These are phyloP conservation scores for Sciurus carolinensis DNA, from an alignment of 2,797 vertebrate genomes.

Conservation along the genomic window DNA sequence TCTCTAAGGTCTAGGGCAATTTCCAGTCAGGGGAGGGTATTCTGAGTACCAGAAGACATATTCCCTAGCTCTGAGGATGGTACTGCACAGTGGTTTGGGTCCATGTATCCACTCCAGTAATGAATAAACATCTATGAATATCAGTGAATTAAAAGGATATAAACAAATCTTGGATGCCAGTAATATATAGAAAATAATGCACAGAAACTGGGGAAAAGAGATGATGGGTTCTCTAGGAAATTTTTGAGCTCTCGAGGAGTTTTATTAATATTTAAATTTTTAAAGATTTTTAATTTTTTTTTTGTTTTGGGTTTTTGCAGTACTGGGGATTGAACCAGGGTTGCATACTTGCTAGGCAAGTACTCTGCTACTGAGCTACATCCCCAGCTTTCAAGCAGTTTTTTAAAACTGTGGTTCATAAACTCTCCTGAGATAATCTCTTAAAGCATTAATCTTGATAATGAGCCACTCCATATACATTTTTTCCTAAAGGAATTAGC, in stretches of 20 bases:
- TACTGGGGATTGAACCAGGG: no score
- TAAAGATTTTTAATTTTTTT: no score
- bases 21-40: not conserved
- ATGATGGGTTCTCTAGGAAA: not conserved
- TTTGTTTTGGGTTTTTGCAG: no score
- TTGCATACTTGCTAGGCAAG: no score
- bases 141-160: not conserved
- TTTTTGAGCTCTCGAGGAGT: not conserved
- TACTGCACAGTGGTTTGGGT: not conserved
- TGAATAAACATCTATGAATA: not conserved
- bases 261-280: not conserved
- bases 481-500: slow-evolving; percentile 64
- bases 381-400: not conserved
- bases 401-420: slow-evolving; percentile 8
- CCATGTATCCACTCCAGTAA: not conserved
- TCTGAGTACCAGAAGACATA: not conserved
- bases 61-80: not conserved
- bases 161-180: not conserved
- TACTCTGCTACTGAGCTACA: no score
- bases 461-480: not conserved
- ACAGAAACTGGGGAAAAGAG: not conserved
- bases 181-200: not conserved
- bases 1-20: not conserved
- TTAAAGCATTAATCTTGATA: slow-evolving; percentile 20
- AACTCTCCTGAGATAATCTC: not conserved